Percentiles rank a stretch among this genome's conserved stretches.
Conservation (phyloP, 2,797 vertebrate species). For the Mormyrus hasselquistii region DNA sequence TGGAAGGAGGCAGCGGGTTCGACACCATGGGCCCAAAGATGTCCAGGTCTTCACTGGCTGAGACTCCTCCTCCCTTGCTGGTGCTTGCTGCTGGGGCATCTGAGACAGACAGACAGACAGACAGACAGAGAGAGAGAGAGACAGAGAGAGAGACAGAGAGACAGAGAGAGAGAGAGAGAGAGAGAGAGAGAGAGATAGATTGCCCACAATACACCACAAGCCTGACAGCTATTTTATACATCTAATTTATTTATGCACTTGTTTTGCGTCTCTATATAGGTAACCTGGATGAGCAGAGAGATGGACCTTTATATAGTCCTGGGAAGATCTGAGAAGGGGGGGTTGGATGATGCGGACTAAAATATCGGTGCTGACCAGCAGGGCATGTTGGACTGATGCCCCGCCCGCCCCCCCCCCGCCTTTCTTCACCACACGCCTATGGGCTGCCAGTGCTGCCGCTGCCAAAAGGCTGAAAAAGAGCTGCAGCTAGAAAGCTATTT, state of each 20-base stretch:
- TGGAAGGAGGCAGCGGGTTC: conserved; percentile 79
- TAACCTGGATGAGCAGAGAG: background rate
- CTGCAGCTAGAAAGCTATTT: background rate
- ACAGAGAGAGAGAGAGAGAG: background rate
- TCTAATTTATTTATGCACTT: background rate
- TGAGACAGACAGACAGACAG: conserved; percentile 44
- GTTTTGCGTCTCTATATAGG: background rate
- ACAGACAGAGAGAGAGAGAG: background rate
- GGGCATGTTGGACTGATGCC: background rate
- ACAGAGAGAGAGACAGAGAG: background rate
- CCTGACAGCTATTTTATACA: background rate
- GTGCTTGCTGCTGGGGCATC: conserved; percentile 72
- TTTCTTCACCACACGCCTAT: background rate
- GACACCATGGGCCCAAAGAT: conserved; percentile 98
- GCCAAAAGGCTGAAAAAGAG: background rate
- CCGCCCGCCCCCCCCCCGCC: no score
- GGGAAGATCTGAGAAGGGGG: background rate
- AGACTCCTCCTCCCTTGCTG: conserved; percentile 62
- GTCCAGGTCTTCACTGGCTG: conserved; percentile 75
- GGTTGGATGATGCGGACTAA: background rate
- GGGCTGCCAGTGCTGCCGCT: background rate
- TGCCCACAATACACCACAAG: background rate
- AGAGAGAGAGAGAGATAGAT: background rate
- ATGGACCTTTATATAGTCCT: background rate
- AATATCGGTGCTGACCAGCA: background rate